These are phyloP conservation scores for Junonia oenone DNA, from an alignment of 2,888 invertebrate species.

Conservation along the genomic window DNA sequence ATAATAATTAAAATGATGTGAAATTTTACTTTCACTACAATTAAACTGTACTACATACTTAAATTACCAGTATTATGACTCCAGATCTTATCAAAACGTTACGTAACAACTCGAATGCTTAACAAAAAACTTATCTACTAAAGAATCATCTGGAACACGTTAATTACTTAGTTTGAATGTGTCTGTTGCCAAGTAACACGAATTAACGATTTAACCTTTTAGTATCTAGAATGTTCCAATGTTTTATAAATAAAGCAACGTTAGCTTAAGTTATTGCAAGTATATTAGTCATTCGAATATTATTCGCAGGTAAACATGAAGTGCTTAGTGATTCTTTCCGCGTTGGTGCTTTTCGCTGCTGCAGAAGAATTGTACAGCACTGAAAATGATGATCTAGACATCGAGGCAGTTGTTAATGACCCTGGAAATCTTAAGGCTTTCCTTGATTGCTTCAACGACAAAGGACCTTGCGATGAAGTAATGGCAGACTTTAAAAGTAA, in stretches of 20 bases:
- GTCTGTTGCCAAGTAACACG: too few relatives aligned
- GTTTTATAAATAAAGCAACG: too few relatives aligned
- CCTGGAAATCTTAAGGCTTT: constrained; percentile 35
- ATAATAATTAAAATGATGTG: too few relatives aligned
- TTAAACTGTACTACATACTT: too few relatives aligned
- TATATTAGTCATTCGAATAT: not conserved
- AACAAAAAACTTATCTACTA: too few relatives aligned
- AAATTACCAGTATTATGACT: too few relatives aligned
- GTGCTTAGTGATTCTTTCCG: constrained; percentile 37
- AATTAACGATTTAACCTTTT: not conserved
- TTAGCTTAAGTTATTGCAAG: not conserved
- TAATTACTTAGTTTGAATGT: too few relatives aligned
- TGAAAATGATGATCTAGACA: constrained; percentile 54
- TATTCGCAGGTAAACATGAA: constrained; percentile 43
- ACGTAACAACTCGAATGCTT: too few relatives aligned
- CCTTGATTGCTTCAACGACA: constrained; percentile 49
- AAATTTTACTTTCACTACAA: too few relatives aligned
- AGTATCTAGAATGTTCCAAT: too few relatives aligned
- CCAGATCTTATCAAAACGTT: too few relatives aligned
- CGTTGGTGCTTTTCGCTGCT: constrained; percentile 35
- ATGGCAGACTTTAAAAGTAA: constrained; percentile 53
- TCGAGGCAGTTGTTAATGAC: constrained; percentile 42
- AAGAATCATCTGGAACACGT: too few relatives aligned
- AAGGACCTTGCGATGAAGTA: constrained; percentile 39
- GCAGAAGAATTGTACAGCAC: constrained; percentile 46